phyloP scores from a whole-genome alignment of 2,113 vertebrate species.

The Cricetomys ansorgei region DNA sequence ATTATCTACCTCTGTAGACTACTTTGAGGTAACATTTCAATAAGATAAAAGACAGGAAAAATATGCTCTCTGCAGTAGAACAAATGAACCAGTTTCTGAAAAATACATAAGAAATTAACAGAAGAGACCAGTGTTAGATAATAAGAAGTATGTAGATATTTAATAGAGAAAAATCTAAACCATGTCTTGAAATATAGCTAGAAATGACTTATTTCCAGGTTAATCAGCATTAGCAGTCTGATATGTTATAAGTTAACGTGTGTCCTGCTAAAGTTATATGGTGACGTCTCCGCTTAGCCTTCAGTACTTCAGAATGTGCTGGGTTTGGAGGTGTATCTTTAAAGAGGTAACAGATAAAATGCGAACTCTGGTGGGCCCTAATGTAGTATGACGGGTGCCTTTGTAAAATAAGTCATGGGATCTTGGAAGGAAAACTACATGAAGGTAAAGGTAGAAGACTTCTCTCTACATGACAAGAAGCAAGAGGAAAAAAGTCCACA shows the following conservation, averaged over 20 bases:
- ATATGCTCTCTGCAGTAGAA: not conserved
- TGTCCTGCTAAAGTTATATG: not conserved
- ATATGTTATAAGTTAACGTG: not conserved
- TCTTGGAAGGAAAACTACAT: not conserved
- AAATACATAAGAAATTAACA: not conserved
- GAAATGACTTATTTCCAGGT: constrained; percentile 24
- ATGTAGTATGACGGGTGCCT: not conserved
- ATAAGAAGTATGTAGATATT: not conserved
- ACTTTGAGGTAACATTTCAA: constrained; percentile 8
- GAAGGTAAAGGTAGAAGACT: not conserved
- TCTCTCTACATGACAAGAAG: not conserved
- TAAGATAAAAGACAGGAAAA: not conserved
- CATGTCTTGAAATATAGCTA: not conserved
- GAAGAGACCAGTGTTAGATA: constrained; percentile 3
- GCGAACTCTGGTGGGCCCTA: not conserved
- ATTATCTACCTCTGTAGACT: not conserved
- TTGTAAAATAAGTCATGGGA: not conserved
- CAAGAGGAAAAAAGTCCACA: not conserved
- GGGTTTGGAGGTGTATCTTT: not conserved
- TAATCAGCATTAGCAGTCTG: constrained; percentile 22
- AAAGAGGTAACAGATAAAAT: not conserved
- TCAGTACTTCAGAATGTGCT: not conserved
- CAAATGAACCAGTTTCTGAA: not conserved
- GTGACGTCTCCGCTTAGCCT: not conserved
- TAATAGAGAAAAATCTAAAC: constrained; percentile 25